phyloP scores from a whole-genome alignment of 2,113 vertebrate genomes.

The Pavo muticus region DNA sequence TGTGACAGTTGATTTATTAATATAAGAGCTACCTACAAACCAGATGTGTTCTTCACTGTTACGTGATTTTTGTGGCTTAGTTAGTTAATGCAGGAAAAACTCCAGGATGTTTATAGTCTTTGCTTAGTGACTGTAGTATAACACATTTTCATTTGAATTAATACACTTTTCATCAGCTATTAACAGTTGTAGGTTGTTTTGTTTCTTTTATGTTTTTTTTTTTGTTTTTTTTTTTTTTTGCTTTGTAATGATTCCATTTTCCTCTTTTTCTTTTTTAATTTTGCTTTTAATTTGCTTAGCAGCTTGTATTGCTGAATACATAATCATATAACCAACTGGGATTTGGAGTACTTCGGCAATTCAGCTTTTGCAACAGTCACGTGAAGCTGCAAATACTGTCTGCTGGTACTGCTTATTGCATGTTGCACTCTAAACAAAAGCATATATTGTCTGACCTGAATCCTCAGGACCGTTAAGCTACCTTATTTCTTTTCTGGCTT shows the following conservation, averaged over 20 bases:
- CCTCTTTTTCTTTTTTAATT: neutral
- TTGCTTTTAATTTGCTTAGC: neutral
- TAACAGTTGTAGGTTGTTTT: neutral
- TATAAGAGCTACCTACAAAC: constrained; percentile 24
- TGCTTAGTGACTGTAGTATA: neutral
- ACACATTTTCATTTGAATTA: constrained; percentile 37
- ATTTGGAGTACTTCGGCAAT: neutral
- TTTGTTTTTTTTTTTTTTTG: neutral
- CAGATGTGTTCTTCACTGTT: neutral
- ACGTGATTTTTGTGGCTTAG: neutral
- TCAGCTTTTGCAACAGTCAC: neutral
- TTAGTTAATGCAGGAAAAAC: neutral
- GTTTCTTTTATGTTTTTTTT: no score
- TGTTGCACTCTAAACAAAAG: neutral
- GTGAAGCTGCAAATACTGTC: neutral
- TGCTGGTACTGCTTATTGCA: neutral
- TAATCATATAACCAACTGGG: neutral
- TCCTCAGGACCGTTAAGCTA: neutral
- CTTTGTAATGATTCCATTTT: neutral
- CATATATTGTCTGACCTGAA: neutral
- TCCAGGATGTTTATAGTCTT: neutral
- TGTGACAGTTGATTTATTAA: constrained; percentile 65
- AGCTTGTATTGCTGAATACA: neutral
- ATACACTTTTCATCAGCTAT: neutral
- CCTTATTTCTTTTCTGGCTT: neutral